phyloP scores from a whole-genome alignment of 2,797 vertebrate species.

The Mus spretus region DNA sequence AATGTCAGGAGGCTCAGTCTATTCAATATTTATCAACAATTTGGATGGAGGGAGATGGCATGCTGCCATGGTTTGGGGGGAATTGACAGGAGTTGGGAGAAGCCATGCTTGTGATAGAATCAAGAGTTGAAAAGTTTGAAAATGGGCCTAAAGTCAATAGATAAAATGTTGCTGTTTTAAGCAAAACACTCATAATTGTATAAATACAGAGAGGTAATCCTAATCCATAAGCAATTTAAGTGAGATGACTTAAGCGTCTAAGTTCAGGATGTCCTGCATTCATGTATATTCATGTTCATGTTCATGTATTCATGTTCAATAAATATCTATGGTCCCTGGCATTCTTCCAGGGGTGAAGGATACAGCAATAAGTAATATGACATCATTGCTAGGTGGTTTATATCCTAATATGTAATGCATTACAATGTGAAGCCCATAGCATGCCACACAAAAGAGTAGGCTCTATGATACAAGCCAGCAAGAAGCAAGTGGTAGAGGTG shows the following conservation, averaged over 20 bases:
- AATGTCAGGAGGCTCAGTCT: background rate
- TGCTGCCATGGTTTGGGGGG: background rate
- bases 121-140: slow-evolving; percentile 13
- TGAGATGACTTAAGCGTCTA: slow-evolving; percentile 21
- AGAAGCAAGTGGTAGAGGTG: background rate
- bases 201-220: slow-evolving; percentile 9
- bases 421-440: background rate
- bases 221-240: slow-evolving; percentile 2
- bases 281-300: background rate
- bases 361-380: background rate
- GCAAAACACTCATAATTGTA: slow-evolving; percentile 20
- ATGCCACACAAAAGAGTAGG: background rate
- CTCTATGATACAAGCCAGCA: background rate
- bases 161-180: background rate
- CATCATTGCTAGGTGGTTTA: background rate
- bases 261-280: background rate
- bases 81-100: background rate
- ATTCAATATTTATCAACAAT: background rate
- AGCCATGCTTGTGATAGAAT: background rate
- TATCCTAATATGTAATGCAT: background rate
- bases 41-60: background rate
- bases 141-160: background rate
- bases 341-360: background rate
- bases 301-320: background rate
- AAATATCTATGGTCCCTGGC: slow-evolving; percentile 50